Percentiles rank a stretch among this genome's conserved stretches.
Evolutionary conservation across 92 coral and sea anemone genomes (phyloP).

Genomic region (Bergia sp.): DNA sequence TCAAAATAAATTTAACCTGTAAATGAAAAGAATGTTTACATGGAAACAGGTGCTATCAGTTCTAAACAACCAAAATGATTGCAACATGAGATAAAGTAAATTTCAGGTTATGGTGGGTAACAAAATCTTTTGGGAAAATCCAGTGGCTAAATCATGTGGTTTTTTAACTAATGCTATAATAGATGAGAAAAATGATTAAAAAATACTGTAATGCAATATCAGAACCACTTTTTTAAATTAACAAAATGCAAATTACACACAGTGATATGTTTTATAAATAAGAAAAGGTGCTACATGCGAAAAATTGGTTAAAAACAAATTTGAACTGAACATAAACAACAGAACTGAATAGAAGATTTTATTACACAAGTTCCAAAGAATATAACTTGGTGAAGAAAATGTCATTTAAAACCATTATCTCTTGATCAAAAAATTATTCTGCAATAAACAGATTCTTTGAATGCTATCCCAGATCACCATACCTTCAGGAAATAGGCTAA

Average conservation of each 20-base stretch:
- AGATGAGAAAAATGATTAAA: neutral
- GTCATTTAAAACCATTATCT: neutral
- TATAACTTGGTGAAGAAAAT: neutral
- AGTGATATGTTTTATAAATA: constrained; percentile 26
- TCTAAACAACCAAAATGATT: neutral
- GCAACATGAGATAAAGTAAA: neutral
- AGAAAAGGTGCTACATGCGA: constrained; percentile 1
- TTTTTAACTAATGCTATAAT: neutral
- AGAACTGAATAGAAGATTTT: neutral
- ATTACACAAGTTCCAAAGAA: neutral
- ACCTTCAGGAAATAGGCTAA: constrained; percentile 15
- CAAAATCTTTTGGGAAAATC: neutral
- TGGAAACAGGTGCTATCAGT: neutral
- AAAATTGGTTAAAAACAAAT: constrained; percentile 4
- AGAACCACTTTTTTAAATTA: too few relatives aligned
- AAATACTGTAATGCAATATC: neutral
- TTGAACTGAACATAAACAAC: neutral
- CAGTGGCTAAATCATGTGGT: neutral
- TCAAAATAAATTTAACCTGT: neutral
- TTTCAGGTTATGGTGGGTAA: neutral
- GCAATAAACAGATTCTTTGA: neutral
- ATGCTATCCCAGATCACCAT: neutral
- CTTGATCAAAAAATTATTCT: neutral
- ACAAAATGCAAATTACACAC: constrained; percentile 16
- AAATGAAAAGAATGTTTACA: neutral